Conservation (phyloP, 2,797 vertebrate species). For the Novumbra hubbsi region DNA sequence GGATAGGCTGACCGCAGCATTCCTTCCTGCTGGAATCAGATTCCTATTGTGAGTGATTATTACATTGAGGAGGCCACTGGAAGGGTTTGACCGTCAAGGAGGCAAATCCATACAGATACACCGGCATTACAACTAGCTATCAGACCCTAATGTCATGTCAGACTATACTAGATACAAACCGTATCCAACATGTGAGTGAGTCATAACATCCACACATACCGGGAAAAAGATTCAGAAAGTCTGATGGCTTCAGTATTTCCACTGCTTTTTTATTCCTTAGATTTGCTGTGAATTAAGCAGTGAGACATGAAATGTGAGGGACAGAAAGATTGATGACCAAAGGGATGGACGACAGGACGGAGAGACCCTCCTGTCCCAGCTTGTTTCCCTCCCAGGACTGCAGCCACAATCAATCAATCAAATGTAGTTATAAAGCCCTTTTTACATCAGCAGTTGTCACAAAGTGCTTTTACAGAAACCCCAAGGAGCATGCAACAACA, state of each 20-base stretch:
- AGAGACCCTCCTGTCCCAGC: conserved; percentile 68
- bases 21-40: conserved; percentile 8
- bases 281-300: conserved; percentile 78
- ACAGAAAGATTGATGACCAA: conserved; percentile 38
- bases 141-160: neutral
- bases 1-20: conserved; percentile 5
- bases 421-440: too few relatives aligned
- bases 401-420: too few relatives aligned
- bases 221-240: neutral
- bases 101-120: neutral
- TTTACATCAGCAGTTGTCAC: too few relatives aligned
- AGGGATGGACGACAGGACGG: conserved; percentile 17
- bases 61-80: neutral
- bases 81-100: neutral
- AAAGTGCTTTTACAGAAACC: too few relatives aligned
- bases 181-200: neutral
- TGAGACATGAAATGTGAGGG: conserved; percentile 72
- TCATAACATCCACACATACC: neutral
- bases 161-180: neutral
- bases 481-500: too few relatives aligned
- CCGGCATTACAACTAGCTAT: neutral
- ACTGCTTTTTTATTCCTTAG: conserved; percentile 51
- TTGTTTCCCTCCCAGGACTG: conserved; percentile 71
- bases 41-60: conserved; percentile 3
- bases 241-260: neutral